Conservation (phyloP, 92 coral and sea anemone species). For the Zoanthus sansibaricus region DNA sequence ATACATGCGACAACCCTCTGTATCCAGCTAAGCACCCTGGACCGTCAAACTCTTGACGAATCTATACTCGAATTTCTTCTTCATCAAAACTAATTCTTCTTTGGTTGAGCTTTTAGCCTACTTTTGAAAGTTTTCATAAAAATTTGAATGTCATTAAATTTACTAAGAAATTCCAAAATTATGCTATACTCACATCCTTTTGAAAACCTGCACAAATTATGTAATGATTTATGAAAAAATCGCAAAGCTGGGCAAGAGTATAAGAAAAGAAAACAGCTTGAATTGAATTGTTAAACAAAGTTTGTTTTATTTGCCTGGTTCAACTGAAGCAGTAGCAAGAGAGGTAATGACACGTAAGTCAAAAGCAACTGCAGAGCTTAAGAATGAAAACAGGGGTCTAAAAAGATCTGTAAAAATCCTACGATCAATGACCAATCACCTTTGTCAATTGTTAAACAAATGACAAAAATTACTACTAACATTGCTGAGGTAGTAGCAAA, state of each 20-base stretch:
- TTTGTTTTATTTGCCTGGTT: constrained; percentile 61
- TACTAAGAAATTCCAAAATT: no score
- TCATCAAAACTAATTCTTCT: no score
- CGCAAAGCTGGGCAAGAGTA: constrained; percentile 33
- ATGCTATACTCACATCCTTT: background rate
- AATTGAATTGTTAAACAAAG: constrained; percentile 45
- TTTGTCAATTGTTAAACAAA: constrained; percentile 58
- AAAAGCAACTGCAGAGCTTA: constrained; percentile 48
- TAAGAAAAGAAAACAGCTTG: constrained; percentile 44
- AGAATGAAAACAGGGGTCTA: constrained; percentile 57
- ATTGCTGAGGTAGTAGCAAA: constrained; percentile 54
- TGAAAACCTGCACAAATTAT: constrained; percentile 52
- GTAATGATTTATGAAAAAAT: constrained; percentile 52
- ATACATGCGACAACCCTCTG: no score
- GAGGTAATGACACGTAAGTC: constrained; percentile 45
- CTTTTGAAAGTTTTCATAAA: no score
- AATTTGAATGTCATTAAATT: no score
- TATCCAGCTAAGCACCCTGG: no score
- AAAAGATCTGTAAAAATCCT: constrained; percentile 57
- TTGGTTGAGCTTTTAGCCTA: no score
- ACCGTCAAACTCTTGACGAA: no score
- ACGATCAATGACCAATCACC: constrained; percentile 57
- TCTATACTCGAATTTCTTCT: no score
- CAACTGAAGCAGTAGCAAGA: constrained; percentile 51
- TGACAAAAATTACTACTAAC: constrained; percentile 41